Evolutionary conservation across 2,888 invertebrate genomes (phyloP).

Genomic region (Luffia ferchaultella): DNA sequence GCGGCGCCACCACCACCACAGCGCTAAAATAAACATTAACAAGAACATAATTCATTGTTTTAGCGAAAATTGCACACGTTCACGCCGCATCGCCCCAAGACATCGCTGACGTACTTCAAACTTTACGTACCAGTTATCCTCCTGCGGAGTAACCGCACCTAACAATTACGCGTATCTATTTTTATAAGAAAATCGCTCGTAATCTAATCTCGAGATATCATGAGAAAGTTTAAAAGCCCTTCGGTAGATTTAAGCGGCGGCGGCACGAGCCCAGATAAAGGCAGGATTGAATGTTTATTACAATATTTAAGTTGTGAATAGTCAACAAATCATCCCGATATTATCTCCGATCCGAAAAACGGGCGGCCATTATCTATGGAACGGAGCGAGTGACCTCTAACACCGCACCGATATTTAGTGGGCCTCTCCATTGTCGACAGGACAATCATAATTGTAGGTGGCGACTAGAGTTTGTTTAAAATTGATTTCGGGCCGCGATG

Average conservation of each 20-base stretch:
- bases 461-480: slow-evolving; percentile 61
- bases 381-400: slow-evolving; percentile 45
- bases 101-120: no score
- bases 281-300: slow-evolving; percentile 57
- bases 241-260: slow-evolving; percentile 5
- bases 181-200: background rate
- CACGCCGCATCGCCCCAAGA: background rate
- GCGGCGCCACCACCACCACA: slow-evolving; percentile 11
- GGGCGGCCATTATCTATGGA: slow-evolving; percentile 45
- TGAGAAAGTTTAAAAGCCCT: slow-evolving; percentile 18
- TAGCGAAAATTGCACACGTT: slow-evolving; percentile 10
- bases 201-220: background rate
- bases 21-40: slow-evolving; percentile 16
- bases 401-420: slow-evolving; percentile 45
- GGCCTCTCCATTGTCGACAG: slow-evolving; percentile 12
- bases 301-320: slow-evolving; percentile 57
- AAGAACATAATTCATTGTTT: slow-evolving; percentile 15
- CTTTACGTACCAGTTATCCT: no score
- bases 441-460: slow-evolving; percentile 58
- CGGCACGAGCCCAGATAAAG: slow-evolving; percentile 28
- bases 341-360: slow-evolving; percentile 54
- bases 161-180: no score
- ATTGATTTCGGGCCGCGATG: slow-evolving; percentile 59
- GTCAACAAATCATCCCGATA: slow-evolving; percentile 61
- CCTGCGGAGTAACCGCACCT: no score